These are phyloP conservation scores for Porites evermanni DNA, from an alignment of 92 coral and sea anemone species.

Conservation along the genomic window DNA sequence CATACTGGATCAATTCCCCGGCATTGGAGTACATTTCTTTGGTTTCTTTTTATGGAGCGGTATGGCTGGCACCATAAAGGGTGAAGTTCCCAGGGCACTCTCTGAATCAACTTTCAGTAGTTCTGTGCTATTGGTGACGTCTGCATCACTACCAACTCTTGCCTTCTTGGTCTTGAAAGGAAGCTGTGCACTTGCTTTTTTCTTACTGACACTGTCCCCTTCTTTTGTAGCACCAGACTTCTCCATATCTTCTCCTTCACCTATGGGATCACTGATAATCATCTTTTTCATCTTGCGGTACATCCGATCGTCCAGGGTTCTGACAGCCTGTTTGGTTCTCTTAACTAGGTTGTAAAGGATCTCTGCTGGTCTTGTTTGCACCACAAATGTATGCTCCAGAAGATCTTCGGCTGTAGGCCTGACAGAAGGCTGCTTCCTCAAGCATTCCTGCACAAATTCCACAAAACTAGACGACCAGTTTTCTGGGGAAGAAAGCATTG, in stretches of 20 bases:
- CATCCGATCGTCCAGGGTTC: slow-evolving; percentile 94
- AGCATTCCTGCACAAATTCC: slow-evolving; percentile 90
- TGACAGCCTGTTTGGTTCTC: slow-evolving; percentile 94
- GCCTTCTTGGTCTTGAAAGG: slow-evolving; percentile 24
- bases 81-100: slow-evolving; percentile 35
- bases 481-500: slow-evolving; percentile 60
- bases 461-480: slow-evolving; percentile 74
- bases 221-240: slow-evolving; percentile 47
- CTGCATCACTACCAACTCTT: slow-evolving; percentile 76
- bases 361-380: slow-evolving; percentile 69
- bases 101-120: slow-evolving; percentile 63
- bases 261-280: slow-evolving; percentile 81
- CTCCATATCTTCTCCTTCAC: slow-evolving; percentile 79
- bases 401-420: slow-evolving; percentile 92
- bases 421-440: slow-evolving; percentile 81
- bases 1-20: too few species aligned
- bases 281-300: slow-evolving; percentile 91
- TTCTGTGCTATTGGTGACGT: slow-evolving; percentile 88
- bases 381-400: slow-evolving; percentile 81
- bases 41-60: too few species aligned
- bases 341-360: slow-evolving; percentile 87
- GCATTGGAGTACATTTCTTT: too few species aligned
- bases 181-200: slow-evolving; percentile 29
- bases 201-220: slow-evolving; percentile 56
- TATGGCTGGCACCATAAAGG: slow-evolving; percentile 55